Base-by-base conservation (phyloP, 2,797 vertebrate genomes). In the Arctocebus calabarensis region DNA sequence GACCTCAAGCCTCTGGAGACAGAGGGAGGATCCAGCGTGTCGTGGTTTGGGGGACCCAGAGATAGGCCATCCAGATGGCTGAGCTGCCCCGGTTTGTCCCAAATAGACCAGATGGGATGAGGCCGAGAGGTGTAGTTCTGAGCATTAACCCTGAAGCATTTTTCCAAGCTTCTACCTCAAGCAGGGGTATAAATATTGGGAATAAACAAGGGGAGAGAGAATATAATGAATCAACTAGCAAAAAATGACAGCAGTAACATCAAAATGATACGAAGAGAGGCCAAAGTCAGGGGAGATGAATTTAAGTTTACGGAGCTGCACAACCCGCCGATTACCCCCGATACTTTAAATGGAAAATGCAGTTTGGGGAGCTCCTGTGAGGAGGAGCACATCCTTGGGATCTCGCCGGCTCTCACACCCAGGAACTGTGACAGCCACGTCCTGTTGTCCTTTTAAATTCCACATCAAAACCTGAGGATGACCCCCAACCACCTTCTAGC, bases 241-340 rank as follows among this genome's bases (percentile, higher is more conserved):
- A 9, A 64, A 11, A 19, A 3, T 22, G 0, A 57, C 55, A 12
- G 23, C 17, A 0, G 57, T 1, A 2, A 14, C 11, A 6, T 23
- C 12, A 7, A 14, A 32, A 71, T n/a, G 66, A 25, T 0, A 4
- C 4, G 1, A 16, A 25, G 1, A 32, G 32, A 16, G 9, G 5
- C 11, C 0, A 4, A 32, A 75, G 70, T 37, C 2, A 74, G 57
- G 61, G 86, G 43, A 32, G 29, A 43, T 22, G 20, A 19, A 7
- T 5, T 40, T 9, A 7, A 11, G 45, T 34, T 66, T 11, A 14
- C 23, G 1, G 81, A 77, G 43, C 27, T 3, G 22, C 71, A 9
- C 0, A 22, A 11, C 1, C 0, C 9, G 0, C 1, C 0, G 6
- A 6, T 0, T 0, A 7, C 57, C 52, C 25, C 45, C 5, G 1